Evolutionary conservation across 2,888 invertebrate genomes (phyloP), one percentile per base, ranked within the genome.

Genomic region (Cheilosia urbana): DNA sequence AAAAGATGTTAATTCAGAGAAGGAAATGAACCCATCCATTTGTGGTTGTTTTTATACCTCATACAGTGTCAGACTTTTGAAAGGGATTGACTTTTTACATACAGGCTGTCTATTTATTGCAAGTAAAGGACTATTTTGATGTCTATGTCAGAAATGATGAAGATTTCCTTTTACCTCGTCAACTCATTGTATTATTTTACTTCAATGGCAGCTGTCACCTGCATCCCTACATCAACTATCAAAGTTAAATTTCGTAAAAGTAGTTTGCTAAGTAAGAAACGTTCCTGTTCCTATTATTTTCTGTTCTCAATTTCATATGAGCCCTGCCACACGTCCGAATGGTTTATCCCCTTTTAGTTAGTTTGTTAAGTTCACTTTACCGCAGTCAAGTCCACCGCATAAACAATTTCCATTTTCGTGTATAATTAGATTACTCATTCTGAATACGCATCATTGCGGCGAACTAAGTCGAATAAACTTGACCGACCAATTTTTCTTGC

Each of bases 381-480:
- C 15, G 21, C n/a, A 24, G 21, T 71, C 27, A 51, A 27, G 42
- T 24, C 42, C 15, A 30, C 49, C 13, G 24, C 27, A 27, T 13
- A 3, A 27, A 11, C 21, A 58, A 51, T 49, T 45, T 55, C 21
- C 30, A 53, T n/a, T 40, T 49, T 27, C 30, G 13, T 19, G 13
- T 49, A 30, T 42, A 66, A 66, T 66, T 66, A 76, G 60, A 66
- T 66, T 66, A 76, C 58, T 76, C 76, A 76, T 51, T 57, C 57
- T 57, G 49, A 49, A 17, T 55, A 37, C 65, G 37, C 15, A 47
- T 63, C 42, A 63, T 34, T 51, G 27, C 13, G 42, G 53, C 21
- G 19, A 40, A 17, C 21, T 45, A n/a, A 27, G n/a, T 17, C 63
- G 30, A 30, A 9, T 30, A 9, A 27, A 30, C 9, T 30, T 34